Evolutionary conservation across 2,113 vertebrate genomes (phyloP), one percentile per base, ranked within the genome.

Genomic region (Sminthopsis crassicaudata): DNA sequence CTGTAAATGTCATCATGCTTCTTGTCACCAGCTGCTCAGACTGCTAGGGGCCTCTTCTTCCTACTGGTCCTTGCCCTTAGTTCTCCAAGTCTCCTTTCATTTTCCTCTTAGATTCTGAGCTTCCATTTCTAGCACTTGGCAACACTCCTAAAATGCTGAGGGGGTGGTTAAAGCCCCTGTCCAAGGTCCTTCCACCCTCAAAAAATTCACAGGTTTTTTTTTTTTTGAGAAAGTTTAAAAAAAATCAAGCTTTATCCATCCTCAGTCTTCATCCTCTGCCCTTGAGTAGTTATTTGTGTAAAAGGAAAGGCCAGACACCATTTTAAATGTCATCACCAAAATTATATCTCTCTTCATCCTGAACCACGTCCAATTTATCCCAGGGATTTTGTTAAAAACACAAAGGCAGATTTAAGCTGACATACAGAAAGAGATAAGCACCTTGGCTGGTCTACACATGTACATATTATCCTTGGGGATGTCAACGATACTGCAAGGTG

Each of bases 261-360:
- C 19, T 42, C n/a, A 84, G 67, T 84, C 67, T 42, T 84, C n/a
- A 42, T 84, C 67, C 67, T 84, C 67, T 84, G 67, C 67, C 67
- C 67, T 42, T 42, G 67, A 42, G 67, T 84, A 84, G 67, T 84
- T 84, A 84, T 84, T 84, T 84, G 67, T 84, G 67, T 84, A 84
- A 84, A 84, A 84, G 22, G 67, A 84, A 84, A 84, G 67, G 67
- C 36, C 67, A 84, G 67, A 42, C 67, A 84, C 67, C n/a, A 84
- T 84, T 84, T 84, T 84, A 84, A 84, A 84, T 84, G 67, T 84
- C 67, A 84, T 84, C 67, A 84, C 67, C 67, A 84, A 84, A 84
- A 84, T 84, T 84, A 84, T 84, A 84, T 84, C 42, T 84, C 67
- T 84, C 67, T 84, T 84, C 67, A 84, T 84, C 67, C 67, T 84